phyloP scores from a whole-genome alignment of 2,797 vertebrate species.

The Falco biarmicus region DNA sequence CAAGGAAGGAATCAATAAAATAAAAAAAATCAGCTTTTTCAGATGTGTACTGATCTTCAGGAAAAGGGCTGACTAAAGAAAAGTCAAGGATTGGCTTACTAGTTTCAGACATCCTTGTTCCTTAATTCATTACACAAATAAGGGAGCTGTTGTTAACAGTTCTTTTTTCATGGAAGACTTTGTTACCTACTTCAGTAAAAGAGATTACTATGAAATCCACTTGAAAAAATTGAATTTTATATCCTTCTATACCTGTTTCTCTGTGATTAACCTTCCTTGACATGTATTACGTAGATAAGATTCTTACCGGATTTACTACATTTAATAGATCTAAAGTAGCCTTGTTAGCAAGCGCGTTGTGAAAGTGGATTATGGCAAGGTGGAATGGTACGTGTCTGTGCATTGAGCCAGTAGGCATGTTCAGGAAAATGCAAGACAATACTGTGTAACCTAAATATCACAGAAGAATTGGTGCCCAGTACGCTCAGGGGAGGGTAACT shows the following conservation, averaged over 20 bases:
- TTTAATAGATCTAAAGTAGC: slow-evolving; percentile 21
- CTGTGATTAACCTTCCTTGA: slow-evolving; percentile 34
- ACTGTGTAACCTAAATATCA: background rate
- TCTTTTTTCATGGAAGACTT: background rate
- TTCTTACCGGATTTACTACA: background rate
- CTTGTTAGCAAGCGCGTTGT: slow-evolving; percentile 8
- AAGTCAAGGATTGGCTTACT: background rate
- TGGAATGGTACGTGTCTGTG: background rate
- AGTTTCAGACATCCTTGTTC: background rate
- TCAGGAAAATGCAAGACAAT: background rate
- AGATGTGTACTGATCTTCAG: background rate
- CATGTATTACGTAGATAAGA: slow-evolving; percentile 25
- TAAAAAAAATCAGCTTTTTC: background rate
- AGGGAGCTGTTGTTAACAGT: background rate
- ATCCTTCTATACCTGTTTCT: background rate
- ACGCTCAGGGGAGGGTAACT: background rate
- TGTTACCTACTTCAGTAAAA: background rate
- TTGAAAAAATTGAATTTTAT: background rate
- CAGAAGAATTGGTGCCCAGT: background rate
- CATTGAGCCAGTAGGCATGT: fast-evolving
- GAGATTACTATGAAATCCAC: background rate
- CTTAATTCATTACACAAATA: background rate
- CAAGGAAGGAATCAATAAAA: background rate
- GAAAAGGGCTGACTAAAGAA: background rate
- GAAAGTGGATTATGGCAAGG: slow-evolving; percentile 27